Evolutionary conservation across 2,113 vertebrate species (phyloP).

Genomic region (Ailuropoda melanoleuca): DNA sequence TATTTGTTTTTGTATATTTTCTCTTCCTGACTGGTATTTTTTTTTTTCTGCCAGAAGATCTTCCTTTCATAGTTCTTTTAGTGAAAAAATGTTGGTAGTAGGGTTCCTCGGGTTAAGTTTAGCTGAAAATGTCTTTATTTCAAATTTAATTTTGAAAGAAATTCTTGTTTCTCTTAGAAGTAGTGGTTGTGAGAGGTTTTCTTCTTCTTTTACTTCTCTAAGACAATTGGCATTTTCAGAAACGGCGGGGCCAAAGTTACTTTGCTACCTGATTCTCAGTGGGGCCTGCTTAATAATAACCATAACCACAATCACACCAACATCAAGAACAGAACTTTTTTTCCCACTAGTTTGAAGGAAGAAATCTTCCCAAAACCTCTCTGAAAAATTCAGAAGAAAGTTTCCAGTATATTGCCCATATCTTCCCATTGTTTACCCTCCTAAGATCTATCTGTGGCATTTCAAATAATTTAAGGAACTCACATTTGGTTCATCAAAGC

Average conservation of each 20-base stretch:
- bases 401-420: background rate
- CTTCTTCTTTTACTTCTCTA: background rate
- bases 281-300: background rate
- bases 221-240: background rate
- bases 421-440: background rate
- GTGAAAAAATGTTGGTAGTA: background rate
- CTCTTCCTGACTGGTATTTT: background rate
- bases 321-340: background rate
- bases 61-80: background rate
- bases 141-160: background rate
- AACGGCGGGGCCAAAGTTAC: rapidly evolving
- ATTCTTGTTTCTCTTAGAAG: background rate
- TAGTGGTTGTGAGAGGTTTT: background rate
- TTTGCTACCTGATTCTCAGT: background rate
- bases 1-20: background rate
- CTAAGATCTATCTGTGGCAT: background rate
- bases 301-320: background rate
- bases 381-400: background rate
- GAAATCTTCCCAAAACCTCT: background rate
- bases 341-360: background rate
- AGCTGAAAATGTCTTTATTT: background rate
- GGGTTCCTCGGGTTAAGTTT: background rate
- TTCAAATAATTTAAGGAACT: background rate
- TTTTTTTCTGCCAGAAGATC: background rate
- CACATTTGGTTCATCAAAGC: background rate